Base-by-base conservation (phyloP, 2,113 vertebrate species). In the Pelmatolapia mariae region DNA sequence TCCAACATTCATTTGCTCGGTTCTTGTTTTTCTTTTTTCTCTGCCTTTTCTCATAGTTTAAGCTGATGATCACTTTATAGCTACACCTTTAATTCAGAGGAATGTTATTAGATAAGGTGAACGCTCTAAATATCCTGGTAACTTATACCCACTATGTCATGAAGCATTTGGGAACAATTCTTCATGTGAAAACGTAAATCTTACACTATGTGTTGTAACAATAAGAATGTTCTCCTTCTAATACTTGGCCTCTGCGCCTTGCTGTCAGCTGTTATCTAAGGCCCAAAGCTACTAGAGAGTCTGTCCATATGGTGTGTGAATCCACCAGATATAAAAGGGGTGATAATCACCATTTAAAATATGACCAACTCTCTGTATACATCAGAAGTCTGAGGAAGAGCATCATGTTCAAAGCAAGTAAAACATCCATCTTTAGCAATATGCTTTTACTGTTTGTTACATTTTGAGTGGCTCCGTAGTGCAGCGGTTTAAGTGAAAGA, bases 71-170 rank as follows among this genome's bases (percentile, higher is more conserved):
- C 29, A 18, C 18, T 31, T 50, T 78, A 33, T 52, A 50, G 26
- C 10, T 8, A 0, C 26, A 31, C 71, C 43, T 76, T 76, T 76
- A 31, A 78, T 50, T 31, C 16, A 31, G 43, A 47, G 7, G 3
- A 10, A 43, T 19, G 22, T 50, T 3, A 31, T 78, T 78, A 76
- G 68, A 73, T 73, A 26, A 18, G 22, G 4, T 6, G 3, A 73
- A 73, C 1, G 38, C 38, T 73, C 5, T 0, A 45, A 47, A 50
- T 5, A 8, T 11, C 16, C 40, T 0, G 24, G 10, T 47, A 29
- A 47, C 24, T 78, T 78, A 31, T 18, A 31, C 24, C 10, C 43
- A 31, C 26, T 4, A 4, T 78, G 4, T 33, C 26, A 78, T n/a
- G 18, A 50, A 50, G 26, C 15, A 50, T 78, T 78, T 50, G 71